Conservation (phyloP, 2,888 invertebrate genomes). For the Brachylomia viminalis region DNA sequence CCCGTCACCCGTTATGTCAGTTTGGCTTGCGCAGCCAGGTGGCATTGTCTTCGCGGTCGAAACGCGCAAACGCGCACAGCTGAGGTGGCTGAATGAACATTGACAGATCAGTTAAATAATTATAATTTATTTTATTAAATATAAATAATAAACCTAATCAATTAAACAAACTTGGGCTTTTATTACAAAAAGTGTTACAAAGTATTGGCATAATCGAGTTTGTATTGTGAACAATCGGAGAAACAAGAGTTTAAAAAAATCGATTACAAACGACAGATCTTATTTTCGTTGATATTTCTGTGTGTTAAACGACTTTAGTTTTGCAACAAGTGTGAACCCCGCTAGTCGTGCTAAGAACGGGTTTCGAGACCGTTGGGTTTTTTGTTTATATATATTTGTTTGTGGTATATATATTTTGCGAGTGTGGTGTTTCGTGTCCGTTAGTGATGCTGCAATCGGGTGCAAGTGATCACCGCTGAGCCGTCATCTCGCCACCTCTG, state of each 20-base stretch:
- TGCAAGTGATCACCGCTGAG: conserved; percentile 73
- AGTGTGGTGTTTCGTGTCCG: conserved; percentile 76
- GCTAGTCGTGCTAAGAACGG: conserved; percentile 81
- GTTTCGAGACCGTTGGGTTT: conserved; percentile 86
- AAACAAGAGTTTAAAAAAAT: conserved; percentile 80
- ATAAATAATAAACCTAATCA: conserved; percentile 69
- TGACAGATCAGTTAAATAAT: conserved; percentile 79
- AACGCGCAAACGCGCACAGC: conserved; percentile 77
- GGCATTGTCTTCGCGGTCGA: conserved; percentile 70
- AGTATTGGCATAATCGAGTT: conserved; percentile 70
- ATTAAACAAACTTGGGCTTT: conserved; percentile 77
- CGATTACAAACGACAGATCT: conserved; percentile 81
- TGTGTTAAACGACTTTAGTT: conserved; percentile 79
- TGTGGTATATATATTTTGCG: conserved; percentile 79
- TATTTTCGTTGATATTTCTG: conserved; percentile 81
- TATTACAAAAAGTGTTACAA: conserved; percentile 75
- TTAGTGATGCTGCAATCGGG: conserved; percentile 80
- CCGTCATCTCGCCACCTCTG: conserved; percentile 74
- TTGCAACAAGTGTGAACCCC: conserved; percentile 84
- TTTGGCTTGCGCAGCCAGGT: conserved; percentile 84
- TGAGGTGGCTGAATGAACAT: conserved; percentile 78
- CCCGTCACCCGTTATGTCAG: conserved; percentile 72
- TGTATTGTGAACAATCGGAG: conserved; percentile 67
- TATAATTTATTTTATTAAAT: conserved; percentile 75
- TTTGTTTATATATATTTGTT: conserved; percentile 84